Conservation (phyloP, 2,888 invertebrate genomes). For the Pediacus dermestoides region DNA sequence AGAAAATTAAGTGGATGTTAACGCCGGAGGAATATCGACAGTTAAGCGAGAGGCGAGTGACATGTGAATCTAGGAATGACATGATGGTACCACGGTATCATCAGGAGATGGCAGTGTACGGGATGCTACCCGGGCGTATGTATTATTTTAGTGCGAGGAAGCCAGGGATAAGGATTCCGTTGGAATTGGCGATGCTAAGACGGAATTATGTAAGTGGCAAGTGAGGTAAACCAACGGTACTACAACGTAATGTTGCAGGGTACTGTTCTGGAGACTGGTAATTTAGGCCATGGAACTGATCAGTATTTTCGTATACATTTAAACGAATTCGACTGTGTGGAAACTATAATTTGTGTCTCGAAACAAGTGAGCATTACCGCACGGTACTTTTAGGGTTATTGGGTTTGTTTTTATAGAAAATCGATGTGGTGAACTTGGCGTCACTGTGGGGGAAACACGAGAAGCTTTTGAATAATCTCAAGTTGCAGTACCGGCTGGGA, state of each 20-base stretch:
- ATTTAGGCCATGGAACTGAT: constrained; percentile 41
- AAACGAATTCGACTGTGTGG: constrained; percentile 55
- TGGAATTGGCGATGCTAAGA: constrained; percentile 50
- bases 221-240: too few relatives aligned
- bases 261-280: constrained; percentile 57
- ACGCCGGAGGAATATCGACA: constrained; percentile 17
- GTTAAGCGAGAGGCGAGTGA: not conserved
- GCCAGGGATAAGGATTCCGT: constrained; percentile 57
- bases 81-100: constrained; percentile 41
- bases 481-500: constrained; percentile 57
- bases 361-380: too few relatives aligned
- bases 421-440: constrained; percentile 58
- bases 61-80: not conserved
- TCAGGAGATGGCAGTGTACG: constrained; percentile 47
- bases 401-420: constrained; percentile 49
- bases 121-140: constrained; percentile 59
- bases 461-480: constrained; percentile 64
- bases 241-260: too few relatives aligned
- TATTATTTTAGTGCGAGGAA: constrained; percentile 58
- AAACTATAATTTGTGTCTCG: constrained; percentile 60
- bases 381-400: too few relatives aligned
- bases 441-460: constrained; percentile 73
- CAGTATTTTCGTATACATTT: constrained; percentile 61
- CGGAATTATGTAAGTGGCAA: constrained; percentile 44
- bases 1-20: constrained; percentile 28